Evolutionary conservation across 2,113 vertebrate genomes (phyloP).

Genomic region (Sardina pilchardus): DNA sequence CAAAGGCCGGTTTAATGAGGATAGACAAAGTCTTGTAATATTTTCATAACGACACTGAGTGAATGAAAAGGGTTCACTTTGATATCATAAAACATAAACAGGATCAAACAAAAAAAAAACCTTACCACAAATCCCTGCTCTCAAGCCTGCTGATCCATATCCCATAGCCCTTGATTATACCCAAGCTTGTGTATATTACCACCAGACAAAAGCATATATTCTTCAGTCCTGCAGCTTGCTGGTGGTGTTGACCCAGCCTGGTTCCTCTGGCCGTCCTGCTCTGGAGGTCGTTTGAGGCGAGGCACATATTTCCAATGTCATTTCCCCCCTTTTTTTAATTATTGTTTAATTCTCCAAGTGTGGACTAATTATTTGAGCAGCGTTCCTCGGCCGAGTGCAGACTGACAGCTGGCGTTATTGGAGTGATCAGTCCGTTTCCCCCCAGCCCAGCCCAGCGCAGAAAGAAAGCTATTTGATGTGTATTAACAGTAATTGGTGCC

Average conservation of each 20-base stretch:
- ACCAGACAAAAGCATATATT: conserved; percentile 37
- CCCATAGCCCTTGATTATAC: conserved; percentile 25
- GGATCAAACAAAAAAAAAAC: conserved; percentile 33
- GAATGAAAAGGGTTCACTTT: neutral
- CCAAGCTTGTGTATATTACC: conserved; percentile 36
- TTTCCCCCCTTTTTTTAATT: conserved; percentile 59
- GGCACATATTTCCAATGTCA: conserved; percentile 70
- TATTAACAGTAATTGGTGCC: conserved; percentile 83
- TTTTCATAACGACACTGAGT: neutral
- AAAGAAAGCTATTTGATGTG: conserved; percentile 72
- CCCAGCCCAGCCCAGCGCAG: conserved; percentile 46
- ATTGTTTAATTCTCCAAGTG: conserved; percentile 71
- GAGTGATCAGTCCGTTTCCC: conserved; percentile 74
- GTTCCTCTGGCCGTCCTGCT: conserved; percentile 46
- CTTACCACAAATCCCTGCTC: conserved; percentile 3
- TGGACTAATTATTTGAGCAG: conserved; percentile 77
- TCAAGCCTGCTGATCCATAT: conserved; percentile 29
- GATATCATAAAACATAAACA: conserved; percentile 6
- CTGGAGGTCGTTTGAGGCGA: conserved; percentile 65
- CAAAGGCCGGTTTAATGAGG: neutral
- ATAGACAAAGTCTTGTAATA: neutral
- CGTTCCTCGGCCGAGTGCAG: conserved; percentile 62
- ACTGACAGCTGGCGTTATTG: conserved; percentile 79
- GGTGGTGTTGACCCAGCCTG: conserved; percentile 42
- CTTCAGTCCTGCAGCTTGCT: conserved; percentile 34